phyloP scores from a whole-genome alignment of 2,888 invertebrate genomes.

The Cataglyphis cursor region DNA sequence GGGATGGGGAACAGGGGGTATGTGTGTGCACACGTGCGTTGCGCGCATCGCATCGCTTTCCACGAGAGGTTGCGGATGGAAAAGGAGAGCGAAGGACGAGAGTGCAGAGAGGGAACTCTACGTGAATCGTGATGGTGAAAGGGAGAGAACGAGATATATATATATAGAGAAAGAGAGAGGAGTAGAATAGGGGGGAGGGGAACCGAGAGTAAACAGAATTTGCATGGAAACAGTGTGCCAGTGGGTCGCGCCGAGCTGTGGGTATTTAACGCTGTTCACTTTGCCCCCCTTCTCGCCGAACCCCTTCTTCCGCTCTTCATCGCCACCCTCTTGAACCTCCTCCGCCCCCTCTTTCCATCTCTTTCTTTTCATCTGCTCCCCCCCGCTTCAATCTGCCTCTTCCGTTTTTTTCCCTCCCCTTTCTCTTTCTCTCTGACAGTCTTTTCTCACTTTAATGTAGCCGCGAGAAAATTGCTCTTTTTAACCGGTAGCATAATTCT shows the following conservation, averaged over 20 bases:
- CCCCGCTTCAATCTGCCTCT: slow-evolving; percentile 27
- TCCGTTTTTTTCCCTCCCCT: slow-evolving; percentile 1
- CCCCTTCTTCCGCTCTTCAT: slow-evolving; percentile 45
- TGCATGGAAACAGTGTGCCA: slow-evolving; percentile 86
- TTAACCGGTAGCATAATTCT: slow-evolving; percentile 80
- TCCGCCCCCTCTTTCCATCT: slow-evolving; percentile 2
- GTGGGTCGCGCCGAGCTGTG: slow-evolving; percentile 82
- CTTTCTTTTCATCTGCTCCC: slow-evolving; percentile 24
- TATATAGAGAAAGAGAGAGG: slow-evolving; percentile 18
- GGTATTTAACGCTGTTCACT: slow-evolving; percentile 80
- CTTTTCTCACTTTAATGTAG: slow-evolving; percentile 51
- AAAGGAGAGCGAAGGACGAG: slow-evolving; percentile 51
- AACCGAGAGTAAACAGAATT: slow-evolving; percentile 85
- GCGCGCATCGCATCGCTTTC: slow-evolving; percentile 67
- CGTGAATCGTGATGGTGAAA: slow-evolving; percentile 41
- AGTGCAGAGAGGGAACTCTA: slow-evolving; percentile 35
- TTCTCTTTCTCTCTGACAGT: neutral
- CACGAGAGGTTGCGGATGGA: slow-evolving; percentile 65
- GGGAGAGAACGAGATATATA: neutral
- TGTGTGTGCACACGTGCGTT: slow-evolving; percentile 74
- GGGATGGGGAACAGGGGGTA: slow-evolving; percentile 44
- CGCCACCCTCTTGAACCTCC: slow-evolving; percentile 61
- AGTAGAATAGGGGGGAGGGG: slow-evolving; percentile 49
- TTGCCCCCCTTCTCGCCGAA: slow-evolving; percentile 55
- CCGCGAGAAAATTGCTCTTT: slow-evolving; percentile 77